Evolutionary conservation across 2,113 vertebrate species (phyloP).

Genomic region (Aythya baeri): DNA sequence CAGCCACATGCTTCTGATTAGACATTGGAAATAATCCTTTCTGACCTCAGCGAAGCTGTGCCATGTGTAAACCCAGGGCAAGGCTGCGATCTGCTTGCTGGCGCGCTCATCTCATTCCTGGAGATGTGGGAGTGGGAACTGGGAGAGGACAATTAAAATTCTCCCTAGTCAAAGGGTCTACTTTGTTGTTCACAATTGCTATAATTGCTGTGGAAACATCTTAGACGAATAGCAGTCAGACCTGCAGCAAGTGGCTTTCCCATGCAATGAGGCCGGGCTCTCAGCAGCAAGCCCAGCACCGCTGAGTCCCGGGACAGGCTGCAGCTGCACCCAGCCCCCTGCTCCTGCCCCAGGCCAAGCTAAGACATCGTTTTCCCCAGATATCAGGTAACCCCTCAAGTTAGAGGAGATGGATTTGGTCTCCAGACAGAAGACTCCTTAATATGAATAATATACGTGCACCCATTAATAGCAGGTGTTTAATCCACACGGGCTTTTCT

Average conservation of each 20-base stretch:
- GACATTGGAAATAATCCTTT: neutral
- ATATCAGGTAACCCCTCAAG: neutral
- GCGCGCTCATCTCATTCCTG: neutral
- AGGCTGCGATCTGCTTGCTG: neutral
- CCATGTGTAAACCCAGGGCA: neutral
- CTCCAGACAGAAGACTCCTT: neutral
- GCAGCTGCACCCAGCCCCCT: neutral
- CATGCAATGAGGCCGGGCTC: neutral
- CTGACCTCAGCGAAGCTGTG: neutral
- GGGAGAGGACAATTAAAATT: neutral
- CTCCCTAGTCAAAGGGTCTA: neutral
- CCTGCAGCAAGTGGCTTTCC: neutral
- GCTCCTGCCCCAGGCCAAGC: neutral
- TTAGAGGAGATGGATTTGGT: neutral
- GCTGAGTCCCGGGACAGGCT: neutral
- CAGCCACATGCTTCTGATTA: neutral
- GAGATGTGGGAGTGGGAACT: constrained; percentile 1
- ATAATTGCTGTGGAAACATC: neutral
- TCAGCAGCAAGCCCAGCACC: neutral
- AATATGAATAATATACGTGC: constrained; percentile 20
- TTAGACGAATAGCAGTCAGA: neutral
- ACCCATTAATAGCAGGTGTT: constrained; percentile 37
- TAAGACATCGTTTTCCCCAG: neutral
- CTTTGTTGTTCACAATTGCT: neutral
- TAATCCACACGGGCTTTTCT: neutral